These are phyloP conservation scores for Zaprionus davidi DNA, from an alignment of 1,140 invertebrate species.

Conservation along the genomic window DNA sequence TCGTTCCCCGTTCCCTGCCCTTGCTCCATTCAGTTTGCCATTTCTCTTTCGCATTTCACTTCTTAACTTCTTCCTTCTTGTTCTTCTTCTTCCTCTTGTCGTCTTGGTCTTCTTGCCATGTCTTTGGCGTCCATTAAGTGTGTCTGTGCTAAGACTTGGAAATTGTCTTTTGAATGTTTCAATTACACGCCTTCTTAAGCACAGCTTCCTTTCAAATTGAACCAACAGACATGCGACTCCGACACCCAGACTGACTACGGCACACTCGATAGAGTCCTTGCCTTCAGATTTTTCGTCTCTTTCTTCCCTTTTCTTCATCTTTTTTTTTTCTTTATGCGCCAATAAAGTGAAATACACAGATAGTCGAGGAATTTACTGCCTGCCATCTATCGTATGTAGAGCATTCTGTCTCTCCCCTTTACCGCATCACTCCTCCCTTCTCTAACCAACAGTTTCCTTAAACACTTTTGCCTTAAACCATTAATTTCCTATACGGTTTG, in stretches of 20 bases:
- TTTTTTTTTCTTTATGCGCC: constrained; percentile 69
- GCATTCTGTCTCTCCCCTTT: background rate
- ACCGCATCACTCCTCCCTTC: constrained; percentile 20
- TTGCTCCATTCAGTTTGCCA: constrained; percentile 47
- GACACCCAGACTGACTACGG: constrained; percentile 20
- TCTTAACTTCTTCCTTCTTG: constrained; percentile 62
- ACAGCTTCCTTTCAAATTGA: constrained; percentile 84
- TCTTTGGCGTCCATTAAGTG: constrained; percentile 83
- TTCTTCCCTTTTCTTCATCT: constrained; percentile 31
- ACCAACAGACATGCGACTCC: constrained; percentile 28
- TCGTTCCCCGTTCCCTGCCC: background rate
- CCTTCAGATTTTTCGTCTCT: constrained; percentile 35
- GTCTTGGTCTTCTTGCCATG: constrained; percentile 50
- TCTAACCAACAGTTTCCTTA: constrained; percentile 63
- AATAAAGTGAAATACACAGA: constrained; percentile 80
- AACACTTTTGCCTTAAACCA: constrained; percentile 84
- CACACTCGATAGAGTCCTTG: constrained; percentile 18
- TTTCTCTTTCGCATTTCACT: constrained; percentile 81
- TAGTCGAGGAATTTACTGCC: constrained; percentile 78
- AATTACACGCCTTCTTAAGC: constrained; percentile 85
- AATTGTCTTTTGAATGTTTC: constrained; percentile 85
- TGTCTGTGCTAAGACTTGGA: constrained; percentile 84
- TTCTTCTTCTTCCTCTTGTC: background rate
- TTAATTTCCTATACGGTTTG: constrained; percentile 82
- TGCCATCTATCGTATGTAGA: constrained; percentile 51